Percentiles rank a stretch among this genome's conserved stretches.
phyloP scores from a whole-genome alignment of 2,797 vertebrate genomes.

The Mus spretus region DNA sequence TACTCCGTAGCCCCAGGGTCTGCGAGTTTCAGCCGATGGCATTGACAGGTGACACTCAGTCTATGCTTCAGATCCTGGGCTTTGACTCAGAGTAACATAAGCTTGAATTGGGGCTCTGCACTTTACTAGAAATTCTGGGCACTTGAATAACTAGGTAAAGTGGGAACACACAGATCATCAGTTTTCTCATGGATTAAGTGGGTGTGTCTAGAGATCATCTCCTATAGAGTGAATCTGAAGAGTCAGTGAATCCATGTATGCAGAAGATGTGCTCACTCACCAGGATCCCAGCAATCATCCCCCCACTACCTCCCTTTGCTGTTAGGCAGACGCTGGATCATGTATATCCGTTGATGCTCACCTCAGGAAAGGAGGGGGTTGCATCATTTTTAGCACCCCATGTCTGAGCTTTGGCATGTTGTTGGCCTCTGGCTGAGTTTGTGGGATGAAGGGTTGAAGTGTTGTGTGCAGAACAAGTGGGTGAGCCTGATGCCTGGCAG shows the following conservation, averaged over 20 bases:
- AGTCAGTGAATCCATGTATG: background rate
- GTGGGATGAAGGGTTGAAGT: background rate
- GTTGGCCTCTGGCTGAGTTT: background rate
- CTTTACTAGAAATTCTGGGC: background rate
- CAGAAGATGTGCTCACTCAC: background rate
- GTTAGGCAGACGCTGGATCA: background rate
- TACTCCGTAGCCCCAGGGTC: background rate
- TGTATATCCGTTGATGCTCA: background rate
- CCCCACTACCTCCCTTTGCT: too few relatives aligned
- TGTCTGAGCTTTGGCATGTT: background rate
- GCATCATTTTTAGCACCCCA: too few relatives aligned
- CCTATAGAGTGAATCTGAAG: background rate
- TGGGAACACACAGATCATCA: background rate
- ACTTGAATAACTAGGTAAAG: background rate
- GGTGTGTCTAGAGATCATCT: background rate
- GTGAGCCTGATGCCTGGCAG: background rate
- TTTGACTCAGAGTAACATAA: background rate
- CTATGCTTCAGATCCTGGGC: background rate
- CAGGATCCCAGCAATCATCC: background rate
- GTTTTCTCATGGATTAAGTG: background rate
- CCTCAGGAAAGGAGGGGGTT: background rate
- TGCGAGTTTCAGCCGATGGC: background rate
- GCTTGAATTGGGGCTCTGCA: background rate
- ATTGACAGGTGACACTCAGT: background rate
- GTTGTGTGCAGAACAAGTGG: accelerated